Percentiles rank a stretch among this genome's conserved stretches.
phyloP scores from a whole-genome alignment of 2,888 invertebrate species.

The Lymantria dispar region DNA sequence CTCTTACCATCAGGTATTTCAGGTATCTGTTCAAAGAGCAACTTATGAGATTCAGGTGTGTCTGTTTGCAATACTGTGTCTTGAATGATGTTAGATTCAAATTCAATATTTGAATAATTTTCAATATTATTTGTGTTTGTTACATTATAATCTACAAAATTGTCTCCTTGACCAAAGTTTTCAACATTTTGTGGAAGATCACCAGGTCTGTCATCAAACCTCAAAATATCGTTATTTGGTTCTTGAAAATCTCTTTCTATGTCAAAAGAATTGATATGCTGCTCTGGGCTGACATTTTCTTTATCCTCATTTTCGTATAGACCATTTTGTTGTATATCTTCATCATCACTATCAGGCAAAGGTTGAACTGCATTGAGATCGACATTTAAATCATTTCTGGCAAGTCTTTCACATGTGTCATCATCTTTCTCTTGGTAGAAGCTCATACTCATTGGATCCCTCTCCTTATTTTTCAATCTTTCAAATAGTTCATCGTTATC shows the following conservation, averaged over 20 bases:
- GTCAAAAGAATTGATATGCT: constrained; percentile 47
- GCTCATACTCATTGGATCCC: constrained; percentile 85
- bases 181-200: constrained; percentile 41
- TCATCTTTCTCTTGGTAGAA: constrained; percentile 84
- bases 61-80: constrained; percentile 65
- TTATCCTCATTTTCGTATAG: constrained; percentile 52
- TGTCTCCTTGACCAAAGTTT: constrained; percentile 47
- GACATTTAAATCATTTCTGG: constrained; percentile 64
- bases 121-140: constrained; percentile 52
- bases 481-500: constrained; percentile 74
- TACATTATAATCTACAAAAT: constrained; percentile 56
- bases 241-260: constrained; percentile 43
- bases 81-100: constrained; percentile 55
- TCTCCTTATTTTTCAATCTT: constrained; percentile 80
- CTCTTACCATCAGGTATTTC: constrained; percentile 78
- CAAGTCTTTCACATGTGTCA: constrained; percentile 71
- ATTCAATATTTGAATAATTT: constrained; percentile 56
- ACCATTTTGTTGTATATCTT: constrained; percentile 61
- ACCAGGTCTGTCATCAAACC: constrained; percentile 57
- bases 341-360: constrained; percentile 80
- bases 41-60: constrained; percentile 77
- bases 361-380: constrained; percentile 83
- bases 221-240: constrained; percentile 68
- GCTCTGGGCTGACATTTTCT: constrained; percentile 62
- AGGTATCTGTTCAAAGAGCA: constrained; percentile 76